phyloP scores from a whole-genome alignment of 2,797 vertebrate species.

The Brachyrhaphis roseni region DNA sequence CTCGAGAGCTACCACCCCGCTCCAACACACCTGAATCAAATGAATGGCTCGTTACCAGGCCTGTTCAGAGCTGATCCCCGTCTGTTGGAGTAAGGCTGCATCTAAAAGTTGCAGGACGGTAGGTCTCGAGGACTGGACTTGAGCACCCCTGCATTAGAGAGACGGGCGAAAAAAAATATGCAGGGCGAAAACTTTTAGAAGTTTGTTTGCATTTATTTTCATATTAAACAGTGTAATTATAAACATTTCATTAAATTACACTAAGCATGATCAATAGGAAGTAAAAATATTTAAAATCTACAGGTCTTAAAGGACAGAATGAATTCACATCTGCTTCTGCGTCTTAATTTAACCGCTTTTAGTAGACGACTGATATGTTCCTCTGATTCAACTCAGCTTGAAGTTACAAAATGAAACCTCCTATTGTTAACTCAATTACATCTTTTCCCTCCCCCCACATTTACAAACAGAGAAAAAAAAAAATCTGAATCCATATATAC shows the following conservation, averaged over 20 bases:
- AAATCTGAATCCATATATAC: constrained; percentile 82
- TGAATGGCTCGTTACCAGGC: too few species aligned
- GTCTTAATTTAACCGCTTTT: constrained; percentile 71
- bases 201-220: constrained; percentile 92
- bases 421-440: constrained; percentile 80
- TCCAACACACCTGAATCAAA: too few species aligned
- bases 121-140: too few species aligned
- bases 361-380: constrained; percentile 85
- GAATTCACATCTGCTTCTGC: constrained; percentile 85
- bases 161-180: background rate
- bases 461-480: constrained; percentile 83
- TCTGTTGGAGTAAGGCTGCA: too few species aligned
- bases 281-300: constrained; percentile 99
- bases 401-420: constrained; percentile 88
- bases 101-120: too few species aligned
- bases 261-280: constrained; percentile 97
- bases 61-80: too few species aligned
- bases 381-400: constrained; percentile 81
- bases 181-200: constrained; percentile 48
- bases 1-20: too few species aligned
- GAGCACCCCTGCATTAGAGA: too few species aligned
- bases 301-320: constrained; percentile 91
- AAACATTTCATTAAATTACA: constrained; percentile 99
- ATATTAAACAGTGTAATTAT: constrained; percentile 99
- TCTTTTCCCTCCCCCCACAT: constrained; percentile 75